Base-by-base conservation (phyloP, 53 echinoderm and acorn worm species). In the Astropecten irregularis region DNA sequence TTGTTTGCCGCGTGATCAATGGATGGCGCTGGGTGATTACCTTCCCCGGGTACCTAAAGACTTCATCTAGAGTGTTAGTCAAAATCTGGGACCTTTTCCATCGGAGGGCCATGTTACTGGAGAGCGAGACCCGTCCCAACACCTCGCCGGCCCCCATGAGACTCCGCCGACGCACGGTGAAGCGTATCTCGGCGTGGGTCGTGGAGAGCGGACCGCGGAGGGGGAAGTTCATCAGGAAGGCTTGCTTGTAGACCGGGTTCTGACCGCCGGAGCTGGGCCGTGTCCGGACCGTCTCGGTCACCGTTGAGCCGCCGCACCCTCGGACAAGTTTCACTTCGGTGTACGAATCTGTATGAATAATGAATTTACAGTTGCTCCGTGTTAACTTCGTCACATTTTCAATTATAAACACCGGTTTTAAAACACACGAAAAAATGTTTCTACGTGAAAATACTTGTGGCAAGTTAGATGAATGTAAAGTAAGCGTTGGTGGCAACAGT, bases 241-340 rank as follows among this genome's bases (percentile, higher is more conserved):
- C 89, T 67, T 89, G 48, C 52, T 89, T 89, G 84, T 47, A 89
- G 10, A 88, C 84, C 10, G 84, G 84, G 73, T 89, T 83, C 42
- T 42, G 30, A 21, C 74, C 58, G 38, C 82, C 49, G 13, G 3
- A 22, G 26, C 34, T 42, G 47, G 21, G 23, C 60, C 76, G 83
- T 18, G 89, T 89, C 7, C 52, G 58, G 37, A 74, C 74, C 3
- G 74, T 74, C 74, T 74, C 13, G 56, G 57, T 55, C 13, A 9
- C 26, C 26, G 37, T 13, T 23, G 39, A 20, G 22, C 57, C 23
- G 25, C 74, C 38, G 29, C 3, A 35, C 0, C 74, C 55, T 74
- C 58, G 55, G 39, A 74, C 22, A 21, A 74, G 74, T 32, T 57
- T 74, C 57, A 74, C 74, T 40, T 74, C 74, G 9, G 57, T 57